Percentiles rank a stretch among this genome's conserved stretches.
Evolutionary conservation across 2,113 vertebrate species (phyloP).

Genomic region (Xenopus tropicalis): DNA sequence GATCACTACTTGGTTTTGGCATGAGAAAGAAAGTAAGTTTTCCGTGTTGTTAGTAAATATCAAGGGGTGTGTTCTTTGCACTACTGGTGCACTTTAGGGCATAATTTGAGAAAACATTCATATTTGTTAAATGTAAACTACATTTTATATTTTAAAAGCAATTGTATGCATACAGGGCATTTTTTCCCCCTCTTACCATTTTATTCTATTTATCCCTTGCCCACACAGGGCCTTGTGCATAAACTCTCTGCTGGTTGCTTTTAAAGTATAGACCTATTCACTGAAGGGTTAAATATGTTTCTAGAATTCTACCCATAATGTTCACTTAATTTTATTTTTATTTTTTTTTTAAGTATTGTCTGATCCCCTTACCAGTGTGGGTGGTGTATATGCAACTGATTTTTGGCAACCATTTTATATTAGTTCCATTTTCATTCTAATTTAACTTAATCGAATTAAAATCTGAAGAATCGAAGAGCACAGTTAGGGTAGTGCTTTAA

Average conservation of each 20-base stretch:
- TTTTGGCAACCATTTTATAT: too few species aligned
- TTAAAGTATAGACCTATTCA: neutral
- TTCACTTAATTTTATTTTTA: too few species aligned
- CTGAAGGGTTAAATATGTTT: too few species aligned
- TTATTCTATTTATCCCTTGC: neutral
- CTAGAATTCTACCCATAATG: too few species aligned
- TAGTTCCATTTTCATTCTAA: too few species aligned
- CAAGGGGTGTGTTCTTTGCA: conserved; percentile 8
- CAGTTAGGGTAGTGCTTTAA: neutral
- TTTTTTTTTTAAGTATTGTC: too few species aligned
- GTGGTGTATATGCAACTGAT: neutral
- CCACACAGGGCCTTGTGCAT: neutral
- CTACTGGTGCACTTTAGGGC: conserved; percentile 6
- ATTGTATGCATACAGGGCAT: neutral
- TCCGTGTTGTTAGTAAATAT: too few species aligned
- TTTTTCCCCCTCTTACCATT: neutral
- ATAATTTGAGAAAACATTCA: neutral
- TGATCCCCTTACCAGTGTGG: neutral
- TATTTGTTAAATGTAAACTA: neutral
- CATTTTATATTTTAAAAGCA: conserved; percentile 1
- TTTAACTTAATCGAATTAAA: too few species aligned
- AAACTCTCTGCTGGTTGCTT: neutral
- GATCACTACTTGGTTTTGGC: neutral
- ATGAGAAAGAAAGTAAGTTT: too few species aligned
- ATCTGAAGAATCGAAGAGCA: neutral